phyloP scores from a whole-genome alignment of 2,888 invertebrate genomes.

The Chaetoderma sp. region DNA sequence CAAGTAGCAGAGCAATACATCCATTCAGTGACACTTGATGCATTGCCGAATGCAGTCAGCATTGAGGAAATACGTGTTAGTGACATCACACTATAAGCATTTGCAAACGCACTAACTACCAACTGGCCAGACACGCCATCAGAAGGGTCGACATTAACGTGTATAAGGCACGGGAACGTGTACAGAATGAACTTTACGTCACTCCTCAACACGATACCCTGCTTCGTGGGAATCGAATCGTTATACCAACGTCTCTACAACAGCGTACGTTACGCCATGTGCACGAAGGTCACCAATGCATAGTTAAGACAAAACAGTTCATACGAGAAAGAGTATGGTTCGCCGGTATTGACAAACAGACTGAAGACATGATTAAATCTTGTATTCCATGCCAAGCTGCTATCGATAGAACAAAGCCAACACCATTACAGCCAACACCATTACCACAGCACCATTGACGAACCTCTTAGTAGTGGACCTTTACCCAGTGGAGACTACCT shows the following conservation, averaged over 20 bases:
- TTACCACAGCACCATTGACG: no score
- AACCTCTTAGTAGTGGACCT: no score
- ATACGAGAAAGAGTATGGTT: conserved; percentile 40
- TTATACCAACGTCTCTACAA: conserved; percentile 26
- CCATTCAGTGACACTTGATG: no score
- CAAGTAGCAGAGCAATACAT: no score
- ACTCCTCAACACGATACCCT: conserved; percentile 23
- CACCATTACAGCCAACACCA: no score
- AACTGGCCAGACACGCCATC: conserved; percentile 29
- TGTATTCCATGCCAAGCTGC: conserved; percentile 23
- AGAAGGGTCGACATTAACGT: conserved; percentile 18
- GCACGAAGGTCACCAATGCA: conserved; percentile 44
- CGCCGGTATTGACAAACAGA: conserved; percentile 30
- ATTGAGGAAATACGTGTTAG: no score
- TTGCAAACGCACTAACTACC: conserved; percentile 19
- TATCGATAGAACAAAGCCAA: no score
- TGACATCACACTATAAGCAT: no score
- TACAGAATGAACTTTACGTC: conserved; percentile 31
- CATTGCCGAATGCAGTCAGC: no score
- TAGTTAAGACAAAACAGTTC: conserved; percentile 35
- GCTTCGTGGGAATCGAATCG: conserved; percentile 19
- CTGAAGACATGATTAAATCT: conserved; percentile 18
- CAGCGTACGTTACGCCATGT: conserved; percentile 30
- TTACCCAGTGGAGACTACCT: no score
- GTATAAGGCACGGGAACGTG: conserved; percentile 7